Percentiles rank a stretch among this genome's conserved stretches.
Evolutionary conservation across 2,888 invertebrate genomes (phyloP).

Genomic region (Idaea aversata): DNA sequence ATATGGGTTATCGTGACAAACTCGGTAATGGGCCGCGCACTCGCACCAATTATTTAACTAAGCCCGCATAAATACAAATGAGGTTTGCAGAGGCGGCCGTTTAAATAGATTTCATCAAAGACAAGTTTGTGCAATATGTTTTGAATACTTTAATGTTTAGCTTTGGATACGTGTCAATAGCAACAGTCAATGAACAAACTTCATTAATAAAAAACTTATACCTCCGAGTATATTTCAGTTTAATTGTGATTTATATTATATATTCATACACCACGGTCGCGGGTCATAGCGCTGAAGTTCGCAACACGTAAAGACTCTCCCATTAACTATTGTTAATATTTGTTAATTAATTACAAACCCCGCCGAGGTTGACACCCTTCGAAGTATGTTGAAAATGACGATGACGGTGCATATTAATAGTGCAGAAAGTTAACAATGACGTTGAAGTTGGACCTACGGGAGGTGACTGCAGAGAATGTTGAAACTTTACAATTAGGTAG

Average conservation of each 20-base stretch:
- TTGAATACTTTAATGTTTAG: not conserved
- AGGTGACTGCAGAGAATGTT: not conserved
- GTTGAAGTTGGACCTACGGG: not conserved
- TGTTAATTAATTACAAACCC: slow-evolving; percentile 42
- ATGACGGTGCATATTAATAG: not conserved
- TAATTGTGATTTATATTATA: too few relatives aligned
- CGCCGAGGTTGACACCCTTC: slow-evolving; percentile 14
- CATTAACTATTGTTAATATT: slow-evolving; percentile 39
- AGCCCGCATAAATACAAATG: slow-evolving; percentile 12
- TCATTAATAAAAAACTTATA: not conserved
- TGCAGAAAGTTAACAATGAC: not conserved
- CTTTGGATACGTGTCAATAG: not conserved
- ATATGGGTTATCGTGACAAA: slow-evolving; percentile 15
- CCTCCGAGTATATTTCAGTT: too few relatives aligned
- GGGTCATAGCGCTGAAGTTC: too few relatives aligned
- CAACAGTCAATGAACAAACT: not conserved
- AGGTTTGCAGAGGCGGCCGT: slow-evolving; percentile 9
- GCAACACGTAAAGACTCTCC: slow-evolving; percentile 15
- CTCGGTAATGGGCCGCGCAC: slow-evolving; percentile 15
- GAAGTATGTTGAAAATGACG: not conserved
- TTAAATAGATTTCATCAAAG: slow-evolving; percentile 4
- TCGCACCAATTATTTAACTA: slow-evolving; percentile 13
- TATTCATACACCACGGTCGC: too few relatives aligned
- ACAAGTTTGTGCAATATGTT: slow-evolving; percentile 4
- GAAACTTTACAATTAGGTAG: not conserved